A percentile compares a stretch with the other conserved stretches of the same genome.
Evolutionary conservation across 2,888 invertebrate genomes (phyloP).

Genomic region (Pimpla rufipes): DNA sequence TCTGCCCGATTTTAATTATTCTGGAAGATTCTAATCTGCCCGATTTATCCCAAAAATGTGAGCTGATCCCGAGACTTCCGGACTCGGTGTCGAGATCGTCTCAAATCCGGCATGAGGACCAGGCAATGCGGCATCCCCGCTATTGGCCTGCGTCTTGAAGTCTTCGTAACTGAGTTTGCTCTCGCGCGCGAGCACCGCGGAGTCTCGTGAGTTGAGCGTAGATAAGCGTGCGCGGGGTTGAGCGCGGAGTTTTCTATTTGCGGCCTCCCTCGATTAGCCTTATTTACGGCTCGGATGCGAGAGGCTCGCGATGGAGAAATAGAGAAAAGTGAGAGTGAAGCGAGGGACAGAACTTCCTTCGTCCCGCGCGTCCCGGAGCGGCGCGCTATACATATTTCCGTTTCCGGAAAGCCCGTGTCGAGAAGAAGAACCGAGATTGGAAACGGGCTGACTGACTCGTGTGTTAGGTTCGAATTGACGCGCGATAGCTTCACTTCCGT

Average conservation of each 20-base stretch:
- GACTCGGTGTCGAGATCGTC: background rate
- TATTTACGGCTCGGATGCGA: conserved; percentile 72
- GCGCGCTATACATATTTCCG: conserved; percentile 66
- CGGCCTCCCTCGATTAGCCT: conserved; percentile 72
- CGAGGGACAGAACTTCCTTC: conserved; percentile 32
- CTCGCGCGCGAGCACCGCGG: conserved; percentile 20
- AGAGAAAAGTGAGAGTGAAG: conserved; percentile 48
- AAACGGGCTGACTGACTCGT: conserved; percentile 17
- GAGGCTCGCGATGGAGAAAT: conserved; percentile 47
- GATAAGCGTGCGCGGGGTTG: conserved; percentile 52
- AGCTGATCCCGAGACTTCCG: conserved; percentile 45
- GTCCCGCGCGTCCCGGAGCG: conserved; percentile 4
- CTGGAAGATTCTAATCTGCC: background rate
- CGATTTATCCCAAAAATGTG: conserved; percentile 32
- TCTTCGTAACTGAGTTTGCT: conserved; percentile 25
- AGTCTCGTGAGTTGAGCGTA: conserved; percentile 67
- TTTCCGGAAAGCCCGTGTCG: conserved; percentile 67
- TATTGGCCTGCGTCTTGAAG: conserved; percentile 51
- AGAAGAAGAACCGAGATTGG: conserved; percentile 37
- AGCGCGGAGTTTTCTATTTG: conserved; percentile 73
- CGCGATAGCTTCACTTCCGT: conserved; percentile 54
- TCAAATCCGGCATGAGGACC: background rate
- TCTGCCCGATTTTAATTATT: background rate
- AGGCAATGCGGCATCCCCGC: conserved; percentile 27
- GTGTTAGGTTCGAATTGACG: conserved; percentile 23